A percentile compares a stretch with the other conserved stretches of the same genome.
These are phyloP conservation scores for Zygothrica quintamaculata DNA, from an alignment of 2,888 invertebrate species.

Conservation along the genomic window DNA sequence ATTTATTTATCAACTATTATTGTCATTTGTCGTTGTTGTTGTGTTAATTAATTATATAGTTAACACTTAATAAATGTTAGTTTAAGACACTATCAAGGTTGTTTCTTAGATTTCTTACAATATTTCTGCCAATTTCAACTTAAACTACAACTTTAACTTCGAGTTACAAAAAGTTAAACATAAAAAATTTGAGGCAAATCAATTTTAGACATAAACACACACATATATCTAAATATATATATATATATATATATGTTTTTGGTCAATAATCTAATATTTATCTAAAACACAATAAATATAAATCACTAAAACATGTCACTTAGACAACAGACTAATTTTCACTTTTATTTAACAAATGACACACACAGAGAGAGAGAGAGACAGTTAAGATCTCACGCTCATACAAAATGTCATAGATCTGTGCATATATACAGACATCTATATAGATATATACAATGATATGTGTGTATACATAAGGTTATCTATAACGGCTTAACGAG, in stretches of 20 bases:
- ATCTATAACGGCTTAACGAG: constrained; percentile 59
- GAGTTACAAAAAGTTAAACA: too few species aligned
- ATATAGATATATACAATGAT: too few species aligned
- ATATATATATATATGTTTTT: too few species aligned
- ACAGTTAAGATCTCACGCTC: constrained; percentile 39
- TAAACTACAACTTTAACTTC: too few species aligned
- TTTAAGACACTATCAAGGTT: too few species aligned
- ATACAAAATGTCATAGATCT: constrained; percentile 46
- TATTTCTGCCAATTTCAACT: too few species aligned
- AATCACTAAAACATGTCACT: constrained; percentile 64
- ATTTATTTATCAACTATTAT: too few species aligned
- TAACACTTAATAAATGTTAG: too few species aligned
- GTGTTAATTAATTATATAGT: too few species aligned
- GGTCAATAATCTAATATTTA: constrained; percentile 41
- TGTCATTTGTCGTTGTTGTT: too few species aligned
- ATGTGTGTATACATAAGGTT: constrained; percentile 1
- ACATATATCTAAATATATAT: constrained; percentile 6
- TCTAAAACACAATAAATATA: constrained; percentile 46
- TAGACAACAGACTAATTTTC: constrained; percentile 69
- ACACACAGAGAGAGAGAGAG: constrained; percentile 9
- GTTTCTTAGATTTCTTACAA: too few species aligned
- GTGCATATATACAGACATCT: constrained; percentile 2
- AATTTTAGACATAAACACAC: constrained; percentile 22
- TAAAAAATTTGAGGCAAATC: constrained; percentile 14
- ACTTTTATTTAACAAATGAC: constrained; percentile 74